A percentile compares a stretch with the other conserved stretches of the same genome.
phyloP scores from a whole-genome alignment of 2,888 invertebrate species.

The Ecliptopera silaceata region DNA sequence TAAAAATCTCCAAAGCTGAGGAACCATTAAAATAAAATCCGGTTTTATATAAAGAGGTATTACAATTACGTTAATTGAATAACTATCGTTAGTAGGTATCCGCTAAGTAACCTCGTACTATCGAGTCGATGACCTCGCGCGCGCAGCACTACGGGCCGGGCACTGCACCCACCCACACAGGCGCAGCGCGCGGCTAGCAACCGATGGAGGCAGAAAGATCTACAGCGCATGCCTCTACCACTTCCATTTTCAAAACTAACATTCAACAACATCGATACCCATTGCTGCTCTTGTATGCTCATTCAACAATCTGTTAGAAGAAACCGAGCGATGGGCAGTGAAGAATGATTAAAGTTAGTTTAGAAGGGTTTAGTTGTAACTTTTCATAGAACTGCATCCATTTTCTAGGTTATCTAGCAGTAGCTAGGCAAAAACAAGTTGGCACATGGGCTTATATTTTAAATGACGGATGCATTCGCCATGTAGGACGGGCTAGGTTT shows the following conservation, averaged over 20 bases:
- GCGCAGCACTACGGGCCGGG: conserved; percentile 56
- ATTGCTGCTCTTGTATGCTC: conserved; percentile 38
- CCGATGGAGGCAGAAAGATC: conserved; percentile 76
- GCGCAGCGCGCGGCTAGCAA: conserved; percentile 64
- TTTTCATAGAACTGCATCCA: conserved; percentile 66
- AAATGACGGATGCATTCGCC: conserved; percentile 69
- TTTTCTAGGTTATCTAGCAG: conserved; percentile 74
- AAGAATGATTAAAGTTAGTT: background rate
- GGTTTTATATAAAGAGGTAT: no score
- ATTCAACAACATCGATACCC: conserved; percentile 30
- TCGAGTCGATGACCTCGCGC: conserved; percentile 38
- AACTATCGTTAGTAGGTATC: background rate
- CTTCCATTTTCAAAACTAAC: conserved; percentile 39
- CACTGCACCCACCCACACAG: conserved; percentile 74
- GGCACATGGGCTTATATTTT: conserved; percentile 62
- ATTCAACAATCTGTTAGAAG: accelerated
- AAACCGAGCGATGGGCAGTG: conserved; percentile 40
- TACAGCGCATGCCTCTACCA: conserved; percentile 49
- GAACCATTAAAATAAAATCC: no score
- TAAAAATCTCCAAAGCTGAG: no score
- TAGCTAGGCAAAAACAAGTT: conserved; percentile 67
- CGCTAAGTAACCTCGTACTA: background rate
- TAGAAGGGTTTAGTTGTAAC: conserved; percentile 38
- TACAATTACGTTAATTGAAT: no score
- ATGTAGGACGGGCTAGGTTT: conserved; percentile 64